Percentiles rank a stretch among this genome's conserved stretches.
phyloP scores from a whole-genome alignment of 2,888 invertebrate genomes.

The Ecdyonurus torrentis region DNA sequence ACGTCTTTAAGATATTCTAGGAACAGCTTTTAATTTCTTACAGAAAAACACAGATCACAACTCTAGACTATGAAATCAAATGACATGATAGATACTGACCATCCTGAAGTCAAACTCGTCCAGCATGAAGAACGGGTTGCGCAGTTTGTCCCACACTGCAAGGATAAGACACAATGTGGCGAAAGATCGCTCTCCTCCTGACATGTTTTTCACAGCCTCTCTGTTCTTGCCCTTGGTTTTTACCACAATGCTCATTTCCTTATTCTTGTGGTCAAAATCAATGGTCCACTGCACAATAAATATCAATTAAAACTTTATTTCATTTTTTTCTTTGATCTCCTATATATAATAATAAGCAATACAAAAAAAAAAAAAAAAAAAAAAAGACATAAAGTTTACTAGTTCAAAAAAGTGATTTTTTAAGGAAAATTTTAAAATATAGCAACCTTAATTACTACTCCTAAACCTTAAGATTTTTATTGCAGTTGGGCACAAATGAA shows the following conservation, averaged over 20 bases:
- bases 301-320: too few species aligned
- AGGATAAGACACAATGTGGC: constrained; percentile 89
- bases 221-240: not conserved
- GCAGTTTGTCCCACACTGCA: constrained; percentile 82
- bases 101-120: constrained; percentile 97
- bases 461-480: too few species aligned
- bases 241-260: not conserved
- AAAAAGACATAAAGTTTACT: too few species aligned
- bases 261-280: not conserved
- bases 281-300: not conserved
- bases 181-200: constrained; percentile 91
- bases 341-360: too few species aligned
- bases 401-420: too few species aligned
- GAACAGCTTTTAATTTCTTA: too few species aligned
- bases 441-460: too few species aligned
- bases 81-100: constrained; percentile 30
- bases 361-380: too few species aligned
- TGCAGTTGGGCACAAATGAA: too few species aligned
- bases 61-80: not conserved
- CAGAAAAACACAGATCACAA: not conserved
- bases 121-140: constrained; percentile 81
- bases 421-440: too few species aligned
- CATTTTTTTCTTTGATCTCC: too few species aligned
- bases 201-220: constrained; percentile 39
- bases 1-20: too few species aligned